A percentile compares a stretch with the other conserved stretches of the same genome.
Evolutionary conservation across 2,797 vertebrate genomes (phyloP).

Genomic region (Hippocampus kuda): DNA sequence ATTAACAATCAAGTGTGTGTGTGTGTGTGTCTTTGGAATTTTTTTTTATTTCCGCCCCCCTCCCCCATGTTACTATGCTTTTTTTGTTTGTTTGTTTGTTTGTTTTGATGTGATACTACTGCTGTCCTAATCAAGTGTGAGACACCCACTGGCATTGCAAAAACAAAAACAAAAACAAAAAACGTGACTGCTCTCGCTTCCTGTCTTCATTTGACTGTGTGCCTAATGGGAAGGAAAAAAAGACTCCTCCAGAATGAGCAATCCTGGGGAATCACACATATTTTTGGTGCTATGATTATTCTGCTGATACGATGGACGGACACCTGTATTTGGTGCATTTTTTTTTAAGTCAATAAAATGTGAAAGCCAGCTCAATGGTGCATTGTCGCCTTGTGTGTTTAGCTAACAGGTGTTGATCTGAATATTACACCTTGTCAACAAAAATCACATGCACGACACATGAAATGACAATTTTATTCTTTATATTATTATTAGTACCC

Average conservation of each 20-base stretch:
- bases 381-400: neutral
- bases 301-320: neutral
- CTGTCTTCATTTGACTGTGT: neutral
- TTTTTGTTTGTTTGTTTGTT: neutral
- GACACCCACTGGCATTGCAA: neutral
- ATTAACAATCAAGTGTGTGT: neutral
- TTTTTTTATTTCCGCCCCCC: neutral
- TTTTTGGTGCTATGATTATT: constrained; percentile 9
- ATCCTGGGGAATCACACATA: neutral
- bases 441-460: neutral
- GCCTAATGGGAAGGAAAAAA: neutral
- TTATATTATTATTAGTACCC: too few relatives aligned
- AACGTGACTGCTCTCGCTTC: neutral
- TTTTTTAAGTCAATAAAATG: constrained; percentile 6
- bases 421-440: neutral
- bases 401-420: neutral
- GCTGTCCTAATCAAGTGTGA: neutral
- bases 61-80: neutral
- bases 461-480: too few relatives aligned
- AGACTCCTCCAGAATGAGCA: neutral
- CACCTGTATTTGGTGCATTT: constrained; percentile 4
- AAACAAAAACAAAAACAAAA: neutral
- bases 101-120: neutral
- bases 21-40: neutral
- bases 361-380: neutral